Evolutionary conservation across 2,888 invertebrate genomes (phyloP), one percentile per base, ranked within the genome.

Genomic region (Drosophila nr. perissopoda): DNA sequence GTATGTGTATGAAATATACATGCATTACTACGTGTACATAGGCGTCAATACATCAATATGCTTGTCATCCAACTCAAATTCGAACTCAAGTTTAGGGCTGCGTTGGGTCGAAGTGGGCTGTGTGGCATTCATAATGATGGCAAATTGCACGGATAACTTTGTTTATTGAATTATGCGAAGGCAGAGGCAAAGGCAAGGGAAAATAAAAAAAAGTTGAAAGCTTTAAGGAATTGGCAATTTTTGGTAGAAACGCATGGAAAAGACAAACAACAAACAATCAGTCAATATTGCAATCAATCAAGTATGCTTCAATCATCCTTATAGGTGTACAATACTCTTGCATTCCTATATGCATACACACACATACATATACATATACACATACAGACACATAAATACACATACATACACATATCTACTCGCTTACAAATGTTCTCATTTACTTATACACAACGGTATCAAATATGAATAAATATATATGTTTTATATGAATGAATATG

Each of bases 251-350:
- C 25, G 46, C n/a, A 48, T 31, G 11, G 16, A 57, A 59, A 29
- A 31, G 27, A 13, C n/a, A 36, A 52, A 49, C 8, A 18, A 38
- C 60, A 74, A 74, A 69, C 74, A 85, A 83, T 86, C 83, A 81
- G 86, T 83, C 83, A 86, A 83, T 83, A 79, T 79, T 76, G 76
- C 83, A 81, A 85, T 79, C 86, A 88, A 88, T 85, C 79, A 85
- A 81, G 86, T 83, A 79, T 72, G 76, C 74, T 79, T 82, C 74
- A 77, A 78, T 76, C 74, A 57, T 66, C 51, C 40, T 49, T 25
- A 48, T 65, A 74, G 51, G 75, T 76, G 67, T 48, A 64, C 49
- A 60, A 34, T 31, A 51, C 21, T 51, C 18, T 4, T 31, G 25
- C 38, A 27, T 27, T 33, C 21, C 52, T 49, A 59, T 25, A 49